Base-by-base conservation (phyloP, 2,888 invertebrate species). In the Microchrysa polita region DNA sequence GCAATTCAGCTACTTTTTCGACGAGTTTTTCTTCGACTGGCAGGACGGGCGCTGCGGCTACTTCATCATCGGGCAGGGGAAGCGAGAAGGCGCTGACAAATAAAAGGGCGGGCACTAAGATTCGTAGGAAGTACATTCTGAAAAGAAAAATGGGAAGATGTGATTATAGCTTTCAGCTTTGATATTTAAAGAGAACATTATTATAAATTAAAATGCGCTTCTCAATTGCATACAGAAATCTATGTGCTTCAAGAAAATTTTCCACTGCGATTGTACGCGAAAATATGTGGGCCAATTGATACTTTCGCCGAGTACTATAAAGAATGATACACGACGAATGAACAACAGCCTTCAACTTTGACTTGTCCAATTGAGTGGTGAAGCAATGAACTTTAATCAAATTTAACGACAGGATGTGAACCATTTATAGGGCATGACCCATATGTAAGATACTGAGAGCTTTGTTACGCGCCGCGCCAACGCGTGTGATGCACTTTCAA, bases 41-140 rank as follows among this genome's bases (percentile, higher is more conserved):
- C 65, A 77, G 75, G n/a, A 79, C 75, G 1, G 79, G 78, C 61
- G 82, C 79, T 10, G 80, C 80, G 72, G 82, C 83, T 76, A 82
- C 83, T n/a, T n/a, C n/a, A n/a, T n/a, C n/a, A 78, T 83, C 83
- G 73, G 83, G 83, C 16, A 83, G 78, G 10, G 83, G 83, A n/a
- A 80, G 77, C 65, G 81, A 77, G 52, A 81, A 80, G 12, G 79
- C 82, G 76, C 80, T 78, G 48, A 78, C 79, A 73, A 79, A 79
- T 74, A 81, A 79, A 71, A 82, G 77, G 61, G 80, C 80, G 75
- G 81, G 79, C 69, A 83, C 74, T 65, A 82, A 79, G 74, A 81
- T 78, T 75, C 83, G 76, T 79, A 83, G 82, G 76, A 80, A 81
- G 78, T 83, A 83, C 83, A 83, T 82, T 79, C 81, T 82, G 78